These are phyloP conservation scores for Meteorus colon DNA, from an alignment of 2,888 invertebrate species.

Conservation along the genomic window DNA sequence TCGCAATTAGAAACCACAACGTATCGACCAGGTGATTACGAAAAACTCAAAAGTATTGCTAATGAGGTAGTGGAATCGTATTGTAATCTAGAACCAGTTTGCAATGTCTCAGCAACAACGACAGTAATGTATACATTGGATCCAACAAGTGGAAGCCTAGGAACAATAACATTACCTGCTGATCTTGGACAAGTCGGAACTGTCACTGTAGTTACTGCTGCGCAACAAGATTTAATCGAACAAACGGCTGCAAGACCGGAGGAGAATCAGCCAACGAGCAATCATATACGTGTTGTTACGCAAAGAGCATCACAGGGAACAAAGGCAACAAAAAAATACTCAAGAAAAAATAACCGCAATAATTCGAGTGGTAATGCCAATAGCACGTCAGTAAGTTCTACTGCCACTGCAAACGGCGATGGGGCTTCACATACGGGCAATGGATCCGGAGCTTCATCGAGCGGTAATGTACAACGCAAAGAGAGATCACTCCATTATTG, in stretches of 20 bases:
- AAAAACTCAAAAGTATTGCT: conserved; percentile 88
- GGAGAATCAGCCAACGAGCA: conserved; percentile 73
- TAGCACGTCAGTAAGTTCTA: conserved; percentile 66
- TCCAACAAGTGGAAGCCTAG: conserved; percentile 69
- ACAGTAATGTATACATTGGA: conserved; percentile 72
- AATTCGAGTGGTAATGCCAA: conserved; percentile 74
- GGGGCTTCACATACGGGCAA: conserved; percentile 66
- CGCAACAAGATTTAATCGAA: conserved; percentile 63
- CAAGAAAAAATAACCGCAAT: conserved; percentile 76
- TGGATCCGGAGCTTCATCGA: conserved; percentile 76
- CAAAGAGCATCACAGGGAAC: conserved; percentile 78
- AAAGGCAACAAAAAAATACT: conserved; percentile 81
- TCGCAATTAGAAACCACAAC: conserved; percentile 80
- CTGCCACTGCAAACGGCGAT: conserved; percentile 56
- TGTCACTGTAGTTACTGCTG: conserved; percentile 69
- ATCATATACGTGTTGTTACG: conserved; percentile 73
- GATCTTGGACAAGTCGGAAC: conserved; percentile 70
- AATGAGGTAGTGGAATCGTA: conserved; percentile 86
- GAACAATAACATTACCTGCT: conserved; percentile 70
- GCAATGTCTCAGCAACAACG: conserved; percentile 66
- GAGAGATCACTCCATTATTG: conserved; percentile 93
- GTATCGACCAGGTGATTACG: conserved; percentile 83
- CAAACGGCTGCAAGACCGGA: conserved; percentile 72
- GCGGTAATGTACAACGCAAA: conserved; percentile 83
- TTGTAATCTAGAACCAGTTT: conserved; percentile 80